Base-by-base conservation (phyloP, 2,113 vertebrate genomes). In the Poeciliopsis retropinna region DNA sequence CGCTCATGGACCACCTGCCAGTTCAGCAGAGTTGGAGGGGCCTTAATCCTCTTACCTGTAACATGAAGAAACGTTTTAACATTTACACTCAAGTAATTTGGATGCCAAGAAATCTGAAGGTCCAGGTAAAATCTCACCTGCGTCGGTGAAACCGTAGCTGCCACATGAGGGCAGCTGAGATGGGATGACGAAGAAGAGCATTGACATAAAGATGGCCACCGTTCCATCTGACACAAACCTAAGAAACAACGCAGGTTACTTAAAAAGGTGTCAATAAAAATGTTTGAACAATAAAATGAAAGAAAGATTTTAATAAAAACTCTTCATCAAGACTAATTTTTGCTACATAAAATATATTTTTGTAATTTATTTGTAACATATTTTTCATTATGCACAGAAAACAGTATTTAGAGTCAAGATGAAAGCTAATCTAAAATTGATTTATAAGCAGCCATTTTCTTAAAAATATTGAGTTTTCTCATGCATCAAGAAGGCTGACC, bases 151-250 rank as follows among this genome's bases (percentile, higher is more conserved):
- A 13, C 86, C 84, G 0, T 87, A 88, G 32, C 80, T 60, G 57
- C 83, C 70, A 44, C 0, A 72, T 1, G 0, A 65, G 5, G 95
- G 85, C 19, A 93, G 0, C 65, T 69, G 65, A 1, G 96, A 95
- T 5, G 97, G 97, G 32, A 98, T 67, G 47, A 96, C n/a, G 85
- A 99, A 99, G 87, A 98, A 76, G 76, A 97, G n/a, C 29, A 94
- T 0, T 0, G 94, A 67, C 41, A 98, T 88, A 29, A 98, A 93
- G 31, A 98, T 91, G 73, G 95, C 95, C 0, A 96, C 91, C 0
- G 96, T 97, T 15, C 95, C 96, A 30, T 99, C 97, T 0, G 96
- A 95, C 70, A 95, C 93, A 25, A 82, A 95, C 75, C 97, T 98
- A 91, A 65, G 12, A 37, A 51, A 83, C 13, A 74, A 39, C 11